These are phyloP conservation scores for Cataglyphis altisquamis DNA, from an alignment of 2,888 invertebrate species.

Conservation along the genomic window DNA sequence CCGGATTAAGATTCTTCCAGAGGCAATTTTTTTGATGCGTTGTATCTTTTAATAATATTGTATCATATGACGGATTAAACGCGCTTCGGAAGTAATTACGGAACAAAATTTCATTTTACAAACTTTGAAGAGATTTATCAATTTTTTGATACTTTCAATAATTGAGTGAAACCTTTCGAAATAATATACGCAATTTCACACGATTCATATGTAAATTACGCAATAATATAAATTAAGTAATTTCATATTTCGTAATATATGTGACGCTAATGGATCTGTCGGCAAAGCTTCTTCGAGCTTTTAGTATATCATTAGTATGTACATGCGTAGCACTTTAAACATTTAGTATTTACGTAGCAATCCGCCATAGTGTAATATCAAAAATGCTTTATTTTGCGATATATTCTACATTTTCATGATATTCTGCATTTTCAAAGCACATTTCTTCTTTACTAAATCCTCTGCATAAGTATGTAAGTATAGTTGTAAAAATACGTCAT, in stretches of 20 bases:
- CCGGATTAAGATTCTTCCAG: slow-evolving; percentile 26
- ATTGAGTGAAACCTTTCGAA: slow-evolving; percentile 19
- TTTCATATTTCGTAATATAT: slow-evolving; percentile 3
- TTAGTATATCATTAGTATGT: background rate
- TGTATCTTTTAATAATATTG: slow-evolving; percentile 12
- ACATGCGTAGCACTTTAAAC: background rate
- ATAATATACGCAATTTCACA: background rate
- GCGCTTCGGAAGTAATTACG: background rate
- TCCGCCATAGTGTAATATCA: slow-evolving; percentile 1
- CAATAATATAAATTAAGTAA: background rate
- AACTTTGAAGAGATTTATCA: background rate
- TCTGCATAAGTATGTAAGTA: slow-evolving; percentile 24
- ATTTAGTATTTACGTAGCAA: slow-evolving; percentile 17
- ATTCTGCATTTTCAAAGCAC: slow-evolving; percentile 22
- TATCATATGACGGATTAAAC: background rate
- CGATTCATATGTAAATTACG: background rate
- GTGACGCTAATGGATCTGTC: background rate
- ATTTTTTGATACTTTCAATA: background rate
- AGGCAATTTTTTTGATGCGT: slow-evolving; percentile 14
- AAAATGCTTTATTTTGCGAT: background rate
- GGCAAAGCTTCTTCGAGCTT: background rate
- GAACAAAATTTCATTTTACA: background rate
- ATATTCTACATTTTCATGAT: background rate
- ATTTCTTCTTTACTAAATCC: slow-evolving; percentile 34
- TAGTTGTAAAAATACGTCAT: slow-evolving; percentile 26